Evolutionary conservation across 2,888 invertebrate genomes (phyloP).

Genomic region (Ectemnius continuus): DNA sequence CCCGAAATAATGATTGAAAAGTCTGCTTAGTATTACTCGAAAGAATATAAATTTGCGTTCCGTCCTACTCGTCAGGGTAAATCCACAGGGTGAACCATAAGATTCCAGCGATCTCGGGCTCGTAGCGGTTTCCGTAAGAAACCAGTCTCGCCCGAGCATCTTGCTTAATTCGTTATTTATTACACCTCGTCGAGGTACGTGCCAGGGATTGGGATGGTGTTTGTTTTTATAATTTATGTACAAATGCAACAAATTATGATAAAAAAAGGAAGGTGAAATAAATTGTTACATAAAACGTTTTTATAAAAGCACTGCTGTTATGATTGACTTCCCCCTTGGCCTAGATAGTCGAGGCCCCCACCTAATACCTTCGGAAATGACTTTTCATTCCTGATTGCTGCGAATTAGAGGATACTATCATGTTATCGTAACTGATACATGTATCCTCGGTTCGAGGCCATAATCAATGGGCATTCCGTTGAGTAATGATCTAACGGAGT

Average conservation of each 20-base stretch:
- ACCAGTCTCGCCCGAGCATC: conserved; percentile 68
- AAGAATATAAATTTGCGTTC: not conserved
- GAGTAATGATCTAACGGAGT: too few species aligned
- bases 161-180: conserved; percentile 36
- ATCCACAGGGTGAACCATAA: conserved; percentile 13
- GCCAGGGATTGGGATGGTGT: conserved; percentile 21
- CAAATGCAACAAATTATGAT: conserved; percentile 45
- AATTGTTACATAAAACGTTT: conserved; percentile 76
- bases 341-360: not conserved
- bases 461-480: not conserved
- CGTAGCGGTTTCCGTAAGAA: conserved; percentile 64
- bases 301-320: conserved; percentile 30
- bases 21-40: conserved; percentile 13
- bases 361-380: too few species aligned
- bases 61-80: not conserved
- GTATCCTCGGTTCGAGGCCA: not conserved
- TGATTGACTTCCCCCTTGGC: conserved; percentile 2
- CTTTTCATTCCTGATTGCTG: too few species aligned
- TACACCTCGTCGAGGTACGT: conserved; percentile 11
- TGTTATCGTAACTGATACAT: not conserved
- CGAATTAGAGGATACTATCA: not conserved
- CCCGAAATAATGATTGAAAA: conserved; percentile 26
- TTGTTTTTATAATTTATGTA: conserved; percentile 47
- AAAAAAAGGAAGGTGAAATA: conserved; percentile 64
- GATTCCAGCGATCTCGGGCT: conserved; percentile 59